Base-by-base conservation (phyloP, 2,797 vertebrate genomes). In the Schizopygopsis malacanthus region DNA sequence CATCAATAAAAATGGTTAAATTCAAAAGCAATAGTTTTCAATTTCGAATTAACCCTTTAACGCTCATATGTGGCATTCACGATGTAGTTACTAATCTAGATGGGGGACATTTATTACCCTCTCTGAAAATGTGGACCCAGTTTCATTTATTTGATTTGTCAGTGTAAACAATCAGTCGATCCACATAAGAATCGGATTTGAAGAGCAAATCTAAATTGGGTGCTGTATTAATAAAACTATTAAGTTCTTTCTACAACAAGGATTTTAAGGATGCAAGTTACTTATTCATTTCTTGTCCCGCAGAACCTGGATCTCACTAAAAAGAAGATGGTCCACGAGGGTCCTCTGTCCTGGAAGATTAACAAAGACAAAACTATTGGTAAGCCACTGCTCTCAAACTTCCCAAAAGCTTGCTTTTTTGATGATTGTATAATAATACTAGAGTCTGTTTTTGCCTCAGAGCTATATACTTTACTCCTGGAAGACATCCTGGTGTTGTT, bases 261-360 rank as follows among this genome's bases (percentile, higher is more conserved):
- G 63, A n/a, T 25, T 70, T 52, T 56, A 18, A 84, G 2, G 11
- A 77, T 77, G 45, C 45, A 33, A 11, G 75, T 37, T 54, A 4
- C n/a, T 63, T 28, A 56, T 37, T 39, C 1, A 10, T 71, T 4
- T 63, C 11, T 63, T 83, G 6, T 56, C 50, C 12, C 3, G 37
- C 93, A 99, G 98, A 99, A 96, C 93, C 94, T 99, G 93, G 98
- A 99, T 92, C 94, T 99, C 85, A 99, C 98, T 1, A 98, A 98
- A 93, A 96, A 95, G 89, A 99, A 96, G 90, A 97, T 99, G 97
- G 94, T 99, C 25, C 97, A 99, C 0, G 98, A 99, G 90, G 98
- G 98, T 18, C 97, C 97, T 20, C 95, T 99, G 1, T 97, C 95
- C 61, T 99, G 98, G 98, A 99, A 98, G 89, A 95, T 99, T 90